Evolutionary conservation across 2,797 vertebrate genomes (phyloP).

Genomic region (Adrianichthys oophorus): DNA sequence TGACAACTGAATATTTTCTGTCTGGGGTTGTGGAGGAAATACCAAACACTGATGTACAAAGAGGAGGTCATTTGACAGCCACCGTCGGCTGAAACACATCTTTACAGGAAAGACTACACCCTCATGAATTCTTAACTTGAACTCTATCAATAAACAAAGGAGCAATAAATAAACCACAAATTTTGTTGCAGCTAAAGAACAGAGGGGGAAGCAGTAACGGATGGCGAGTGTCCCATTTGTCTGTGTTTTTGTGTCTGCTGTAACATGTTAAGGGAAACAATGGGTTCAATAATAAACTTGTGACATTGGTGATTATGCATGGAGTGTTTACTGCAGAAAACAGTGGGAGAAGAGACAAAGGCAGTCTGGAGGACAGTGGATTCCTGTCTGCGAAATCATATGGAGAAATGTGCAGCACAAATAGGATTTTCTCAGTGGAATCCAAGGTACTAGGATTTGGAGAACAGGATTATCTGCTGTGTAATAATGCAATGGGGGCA

Average conservation of each 20-base stretch:
- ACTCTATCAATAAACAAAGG: constrained; percentile 69
- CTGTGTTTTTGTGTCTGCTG: constrained; percentile 48
- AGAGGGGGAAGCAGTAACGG: constrained; percentile 11
- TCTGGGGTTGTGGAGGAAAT: not conserved
- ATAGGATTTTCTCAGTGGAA: constrained; percentile 76
- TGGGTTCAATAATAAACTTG: constrained; percentile 46
- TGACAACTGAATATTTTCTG: too few relatives aligned
- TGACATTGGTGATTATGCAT: constrained; percentile 54
- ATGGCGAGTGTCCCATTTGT: constrained; percentile 35
- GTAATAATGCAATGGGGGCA: constrained; percentile 74
- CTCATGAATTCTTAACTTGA: constrained; percentile 57
- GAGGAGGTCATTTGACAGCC: constrained; percentile 40
- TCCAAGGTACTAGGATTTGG: constrained; percentile 77
- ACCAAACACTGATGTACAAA: constrained; percentile 22
- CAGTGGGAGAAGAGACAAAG: constrained; percentile 59
- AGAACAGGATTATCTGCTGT: constrained; percentile 81
- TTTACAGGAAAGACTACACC: constrained; percentile 42
- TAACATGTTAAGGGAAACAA: constrained; percentile 54
- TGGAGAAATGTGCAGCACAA: constrained; percentile 70
- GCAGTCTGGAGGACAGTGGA: constrained; percentile 59
- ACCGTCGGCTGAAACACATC: constrained; percentile 33
- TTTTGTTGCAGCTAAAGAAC: constrained; percentile 57
- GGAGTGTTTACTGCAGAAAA: constrained; percentile 45
- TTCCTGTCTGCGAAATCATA: constrained; percentile 55
- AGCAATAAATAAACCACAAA: constrained; percentile 69